Base-by-base conservation (phyloP, 1,140 invertebrate species). In the Drosophila grimshawi region DNA sequence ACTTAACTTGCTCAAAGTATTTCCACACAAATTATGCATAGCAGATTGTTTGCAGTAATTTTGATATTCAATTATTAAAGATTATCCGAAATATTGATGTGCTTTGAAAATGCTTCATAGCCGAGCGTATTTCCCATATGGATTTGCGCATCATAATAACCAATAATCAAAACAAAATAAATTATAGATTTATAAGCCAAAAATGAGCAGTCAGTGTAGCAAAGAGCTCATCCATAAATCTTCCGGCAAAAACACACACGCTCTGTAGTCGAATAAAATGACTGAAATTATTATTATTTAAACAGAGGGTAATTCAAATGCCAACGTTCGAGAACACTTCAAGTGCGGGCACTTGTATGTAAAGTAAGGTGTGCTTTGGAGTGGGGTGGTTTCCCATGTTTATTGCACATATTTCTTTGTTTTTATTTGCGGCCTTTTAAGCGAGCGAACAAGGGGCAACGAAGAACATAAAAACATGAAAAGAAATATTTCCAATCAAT, bases 401-500 rank as follows among this genome's bases (percentile, higher is more conserved):
- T 71, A 53, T 69, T 53, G 53, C 59, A 55, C 37, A 60, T 66
- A 53, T 61, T 80, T 62, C 39, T 73, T 73, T 72, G 48, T 76
- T 75, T 67, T 78, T 79, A 70, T 85, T 80, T 78, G 35, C 51
- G 73, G 74, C 63, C 76, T 80, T 81, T 79, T 43, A 8, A 43
- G n/a, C 10, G 39, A 3, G 5, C 10, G 8, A 43, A 37, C 5
- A 6, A 37, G 6, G 3, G 6, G 35, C 5, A 7, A 37, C 8
- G n/a, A 10, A n/a, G 39, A 43, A 10, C 39, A 11, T 11, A 33
- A 86, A 78, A 85, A 88, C 85, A 88, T 89, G 85, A 88, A 88
- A 88, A 85, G 85, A 85, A 88, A 88, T 89, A 89, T 88, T 88
- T 88, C 85, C 85, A 88, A 88, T 88, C 85, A 88, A 88, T 88